Percentiles rank a stretch among this genome's conserved stretches.
These are phyloP conservation scores for Vimba vimba DNA, from an alignment of 2,113 vertebrate genomes.

Conservation along the genomic window DNA sequence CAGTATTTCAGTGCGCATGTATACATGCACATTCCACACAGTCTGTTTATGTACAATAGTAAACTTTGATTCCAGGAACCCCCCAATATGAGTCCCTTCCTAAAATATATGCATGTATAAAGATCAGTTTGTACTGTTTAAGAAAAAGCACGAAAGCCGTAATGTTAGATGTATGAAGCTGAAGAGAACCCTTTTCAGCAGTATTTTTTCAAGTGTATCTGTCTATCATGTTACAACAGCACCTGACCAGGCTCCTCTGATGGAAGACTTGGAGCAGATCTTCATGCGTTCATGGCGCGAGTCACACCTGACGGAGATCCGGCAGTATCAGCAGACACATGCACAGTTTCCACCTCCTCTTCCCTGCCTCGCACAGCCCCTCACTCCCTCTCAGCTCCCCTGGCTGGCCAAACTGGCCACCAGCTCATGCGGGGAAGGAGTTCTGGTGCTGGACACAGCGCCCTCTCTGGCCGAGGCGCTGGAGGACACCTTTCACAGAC, in stretches of 20 bases:
- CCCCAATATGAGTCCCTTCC: neutral
- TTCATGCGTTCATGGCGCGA: constrained; percentile 96
- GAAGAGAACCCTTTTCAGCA: neutral
- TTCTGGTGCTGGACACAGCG: constrained; percentile 86
- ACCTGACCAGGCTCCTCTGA: constrained; percentile 90
- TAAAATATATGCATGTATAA: neutral
- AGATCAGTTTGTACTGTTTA: neutral
- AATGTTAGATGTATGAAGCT: no score
- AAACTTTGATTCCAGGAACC: neutral
- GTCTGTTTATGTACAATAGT: neutral
- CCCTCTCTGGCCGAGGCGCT: constrained; percentile 91
- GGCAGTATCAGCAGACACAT: constrained; percentile 86
- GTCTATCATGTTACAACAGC: constrained; percentile 68
- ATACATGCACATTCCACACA: neutral
- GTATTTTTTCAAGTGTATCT: constrained; percentile 29
- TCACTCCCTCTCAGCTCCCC: constrained; percentile 90
- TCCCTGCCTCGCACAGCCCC: constrained; percentile 73
- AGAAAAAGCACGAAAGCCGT: neutral
- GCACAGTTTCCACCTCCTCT: constrained; percentile 72
- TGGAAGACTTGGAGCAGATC: constrained; percentile 96
- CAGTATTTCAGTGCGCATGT: neutral
- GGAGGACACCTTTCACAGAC: constrained; percentile 85
- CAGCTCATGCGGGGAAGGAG: constrained; percentile 88
- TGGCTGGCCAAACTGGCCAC: constrained; percentile 94
- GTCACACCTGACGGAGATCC: constrained; percentile 89